Evolutionary conservation across 2,113 vertebrate species (phyloP).

Genomic region (Mesembrinibis cayennensis): DNA sequence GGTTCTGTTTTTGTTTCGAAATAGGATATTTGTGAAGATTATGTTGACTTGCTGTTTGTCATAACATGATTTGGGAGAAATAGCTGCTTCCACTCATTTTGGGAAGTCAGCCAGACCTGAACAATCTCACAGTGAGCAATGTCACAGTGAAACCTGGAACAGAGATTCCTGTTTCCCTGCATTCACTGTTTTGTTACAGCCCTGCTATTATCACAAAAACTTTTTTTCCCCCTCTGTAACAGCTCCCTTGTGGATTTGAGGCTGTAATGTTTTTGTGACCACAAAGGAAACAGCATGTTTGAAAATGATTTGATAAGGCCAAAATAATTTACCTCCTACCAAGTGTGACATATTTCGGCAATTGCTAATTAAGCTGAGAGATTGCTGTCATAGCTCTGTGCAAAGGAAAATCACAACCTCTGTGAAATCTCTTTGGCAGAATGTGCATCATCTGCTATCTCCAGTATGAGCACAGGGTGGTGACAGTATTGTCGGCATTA

Average conservation of each 20-base stretch:
- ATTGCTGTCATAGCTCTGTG: neutral
- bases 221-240: neutral
- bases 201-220: neutral
- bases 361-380: conserved; percentile 8
- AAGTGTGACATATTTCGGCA: neutral
- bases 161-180: neutral
- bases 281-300: neutral
- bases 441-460: neutral
- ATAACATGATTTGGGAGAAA: neutral
- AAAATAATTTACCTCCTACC: conserved; percentile 34
- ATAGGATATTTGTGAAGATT: neutral
- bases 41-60: neutral
- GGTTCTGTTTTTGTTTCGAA: neutral
- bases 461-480: neutral
- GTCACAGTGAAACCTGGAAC: neutral
- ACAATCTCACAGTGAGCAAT: neutral
- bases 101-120: neutral
- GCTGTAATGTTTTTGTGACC: neutral
- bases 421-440: neutral
- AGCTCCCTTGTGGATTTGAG: neutral
- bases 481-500: neutral
- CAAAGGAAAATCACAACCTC: neutral
- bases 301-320: conserved; percentile 12
- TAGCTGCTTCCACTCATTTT: neutral
- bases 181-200: neutral